Base-by-base conservation (phyloP, 2,888 invertebrate genomes). In the Caenorhabditis auriculariae region DNA sequence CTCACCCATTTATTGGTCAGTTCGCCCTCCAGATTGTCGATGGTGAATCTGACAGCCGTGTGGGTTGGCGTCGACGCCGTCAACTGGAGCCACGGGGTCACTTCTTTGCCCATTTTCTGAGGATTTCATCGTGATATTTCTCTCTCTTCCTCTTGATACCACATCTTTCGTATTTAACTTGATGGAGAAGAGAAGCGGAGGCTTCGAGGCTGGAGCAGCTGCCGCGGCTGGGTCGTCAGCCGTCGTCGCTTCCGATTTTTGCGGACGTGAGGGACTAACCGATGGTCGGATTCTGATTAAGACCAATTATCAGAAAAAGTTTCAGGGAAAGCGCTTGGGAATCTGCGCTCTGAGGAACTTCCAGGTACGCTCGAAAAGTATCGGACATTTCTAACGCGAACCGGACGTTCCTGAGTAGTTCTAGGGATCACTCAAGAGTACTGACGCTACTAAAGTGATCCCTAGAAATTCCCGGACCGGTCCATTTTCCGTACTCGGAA, bases 11-110 rank as follows among this genome's bases (percentile, higher is more conserved):
- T 66, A 44, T 80, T 80, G 9, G 76, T 79, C 50, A 80, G 52
- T 43, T 84, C 93, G 91, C 78, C 95, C 87, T 94, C 92, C 3
- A 96, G 88, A 0, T 89, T 89, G 38, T 93, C 94, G 0, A 96
- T 95, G 84, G 96, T 95, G 57, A 98, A 86, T 3, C 96, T 88
- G 19, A 98, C 93, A 0, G 96, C 96, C 3, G 91, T 94, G 81
- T 90, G 91, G 45, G 95, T 94, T 0, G 96, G 96, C 0, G 98
- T 98, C 0, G 96, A 95, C 1, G 96, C 96, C 0, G 96, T 98
- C 57, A 98, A 86, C 83, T 96, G 95, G 64, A 98, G 92, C 53
- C 95, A 89, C 77, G 77, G 74, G 17, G 54, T 82, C 12, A 54
- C 23, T 51, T 56, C 51, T 24, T 50, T 15, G 35, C 37, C 29